Evolutionary conservation across 2,888 invertebrate species (phyloP).

Genomic region (Brachyopa scutellaris): DNA sequence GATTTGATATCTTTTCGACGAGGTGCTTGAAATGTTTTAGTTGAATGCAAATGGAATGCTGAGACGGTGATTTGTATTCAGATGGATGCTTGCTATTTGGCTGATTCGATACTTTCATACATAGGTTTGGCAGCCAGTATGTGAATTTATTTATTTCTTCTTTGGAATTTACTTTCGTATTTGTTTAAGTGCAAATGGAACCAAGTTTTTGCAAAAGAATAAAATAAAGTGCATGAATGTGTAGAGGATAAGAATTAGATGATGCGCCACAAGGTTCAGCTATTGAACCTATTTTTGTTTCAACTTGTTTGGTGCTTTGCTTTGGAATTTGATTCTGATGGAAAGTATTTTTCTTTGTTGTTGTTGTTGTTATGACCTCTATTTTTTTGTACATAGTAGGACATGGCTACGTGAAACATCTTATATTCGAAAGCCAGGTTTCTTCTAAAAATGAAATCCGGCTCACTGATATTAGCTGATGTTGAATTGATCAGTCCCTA

Average conservation of each 20-base stretch:
- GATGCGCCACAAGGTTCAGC: neutral
- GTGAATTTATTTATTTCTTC: constrained; percentile 7
- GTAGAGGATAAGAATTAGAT: neutral
- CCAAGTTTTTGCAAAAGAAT: neutral
- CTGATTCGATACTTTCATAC: constrained; percentile 32
- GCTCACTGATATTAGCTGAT: too few relatives aligned
- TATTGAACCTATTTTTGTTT: neutral
- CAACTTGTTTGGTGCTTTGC: neutral
- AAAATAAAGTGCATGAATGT: neutral
- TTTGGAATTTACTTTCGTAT: constrained; percentile 48
- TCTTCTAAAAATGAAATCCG: too few relatives aligned
- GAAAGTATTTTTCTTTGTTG: too few relatives aligned
- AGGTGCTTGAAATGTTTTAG: constrained; percentile 1
- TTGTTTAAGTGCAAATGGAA: neutral
- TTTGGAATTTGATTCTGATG: neutral
- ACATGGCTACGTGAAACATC: too few relatives aligned
- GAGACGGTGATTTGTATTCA: constrained; percentile 51
- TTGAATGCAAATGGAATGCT: constrained; percentile 39
- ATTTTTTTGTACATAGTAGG: too few relatives aligned
- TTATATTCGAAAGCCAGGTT: too few relatives aligned
- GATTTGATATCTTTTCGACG: constrained; percentile 10
- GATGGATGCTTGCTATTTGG: neutral
- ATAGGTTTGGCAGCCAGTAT: neutral
- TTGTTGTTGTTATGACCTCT: too few relatives aligned
- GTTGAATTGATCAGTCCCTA: too few relatives aligned